phyloP scores from a whole-genome alignment of 2,113 vertebrate species.

The Callorhinus ursinus region DNA sequence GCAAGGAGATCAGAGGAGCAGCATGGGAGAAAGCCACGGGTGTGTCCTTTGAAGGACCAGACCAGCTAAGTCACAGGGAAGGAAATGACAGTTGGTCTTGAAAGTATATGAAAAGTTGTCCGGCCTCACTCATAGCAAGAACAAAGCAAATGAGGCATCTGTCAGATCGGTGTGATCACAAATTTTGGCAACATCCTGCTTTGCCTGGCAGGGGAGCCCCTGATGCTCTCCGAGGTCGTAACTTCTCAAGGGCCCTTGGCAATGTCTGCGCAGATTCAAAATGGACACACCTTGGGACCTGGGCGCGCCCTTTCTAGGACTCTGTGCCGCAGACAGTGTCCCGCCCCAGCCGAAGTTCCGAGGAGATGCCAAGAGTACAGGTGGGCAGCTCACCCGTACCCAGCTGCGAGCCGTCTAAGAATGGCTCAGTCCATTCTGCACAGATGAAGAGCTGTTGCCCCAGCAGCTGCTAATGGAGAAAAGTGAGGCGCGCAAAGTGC shows the following conservation, averaged over 20 bases:
- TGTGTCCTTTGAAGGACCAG: neutral
- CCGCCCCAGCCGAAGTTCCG: rapidly evolving
- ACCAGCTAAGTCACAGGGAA: neutral
- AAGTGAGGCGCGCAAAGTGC: no score
- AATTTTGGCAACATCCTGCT: neutral
- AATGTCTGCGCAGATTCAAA: neutral
- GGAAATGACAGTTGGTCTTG: neutral
- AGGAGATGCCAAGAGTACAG: neutral
- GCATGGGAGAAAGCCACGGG: rapidly evolving
- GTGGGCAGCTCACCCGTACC: rapidly evolving
- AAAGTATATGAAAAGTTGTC: neutral
- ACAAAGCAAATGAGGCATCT: neutral
- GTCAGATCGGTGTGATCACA: neutral
- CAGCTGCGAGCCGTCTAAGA: rapidly evolving
- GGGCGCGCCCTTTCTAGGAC: neutral
- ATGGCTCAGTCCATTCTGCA: rapidly evolving
- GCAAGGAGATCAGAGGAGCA: neutral
- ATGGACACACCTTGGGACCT: rapidly evolving
- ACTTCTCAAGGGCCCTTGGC: neutral
- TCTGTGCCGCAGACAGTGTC: no score
- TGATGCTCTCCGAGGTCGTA: neutral
- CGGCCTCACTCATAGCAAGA: neutral
- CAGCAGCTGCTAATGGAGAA: rapidly evolving
- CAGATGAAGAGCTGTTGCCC: rapidly evolving
- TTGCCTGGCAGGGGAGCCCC: rapidly evolving